Base-by-base conservation (phyloP, 2,797 vertebrate species). In the Moxostoma hubbsi region DNA sequence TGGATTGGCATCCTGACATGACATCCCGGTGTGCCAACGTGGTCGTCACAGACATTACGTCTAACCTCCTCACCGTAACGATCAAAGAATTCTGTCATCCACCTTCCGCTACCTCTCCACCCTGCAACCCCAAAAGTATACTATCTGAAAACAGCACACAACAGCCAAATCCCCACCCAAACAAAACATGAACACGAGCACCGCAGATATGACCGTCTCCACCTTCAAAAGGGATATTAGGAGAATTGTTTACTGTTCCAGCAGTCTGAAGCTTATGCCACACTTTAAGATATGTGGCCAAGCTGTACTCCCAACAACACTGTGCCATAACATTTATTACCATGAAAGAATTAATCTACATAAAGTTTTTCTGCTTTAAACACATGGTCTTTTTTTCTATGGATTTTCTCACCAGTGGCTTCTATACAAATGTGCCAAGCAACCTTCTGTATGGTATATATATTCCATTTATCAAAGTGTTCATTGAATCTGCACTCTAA, bases 51-150 rank as follows among this genome's bases (percentile, higher is more conserved):
- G 95, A 96, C 80, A 94, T 96, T 86, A 96, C 95, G 88, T 95
- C 95, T 88, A 96, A 96, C 82, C 94, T 96, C 59, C 91, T 96
- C 86, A 96, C 95, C 0, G 95, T 96, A 88, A 96, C 95, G 77
- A 96, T 96, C 91, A 96, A 96, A 86, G 95, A 96, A 84, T 96
- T 96, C 90, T 96, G 95, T 91, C 96, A 93, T 1, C 94, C 95
- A 0, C 93, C 95, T 0, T 65, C 54, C 11, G 55, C n/a, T 50
- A 49, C 71, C 9, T 65, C 80, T 18, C 75, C 85, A 55, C 65
- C 82, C 43, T 86, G 82, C 53, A 62, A 77, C 64, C 57, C 78
- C 36, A 84, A 82, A 80, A 62, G 82, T 79, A 54, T 59, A 59
- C 55, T 78, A 15, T 68, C 62, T 74, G 69, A 65, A 72, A 70